These are phyloP conservation scores for Poecilus cupreus DNA, from an alignment of 2,888 invertebrate genomes.

Conservation along the genomic window DNA sequence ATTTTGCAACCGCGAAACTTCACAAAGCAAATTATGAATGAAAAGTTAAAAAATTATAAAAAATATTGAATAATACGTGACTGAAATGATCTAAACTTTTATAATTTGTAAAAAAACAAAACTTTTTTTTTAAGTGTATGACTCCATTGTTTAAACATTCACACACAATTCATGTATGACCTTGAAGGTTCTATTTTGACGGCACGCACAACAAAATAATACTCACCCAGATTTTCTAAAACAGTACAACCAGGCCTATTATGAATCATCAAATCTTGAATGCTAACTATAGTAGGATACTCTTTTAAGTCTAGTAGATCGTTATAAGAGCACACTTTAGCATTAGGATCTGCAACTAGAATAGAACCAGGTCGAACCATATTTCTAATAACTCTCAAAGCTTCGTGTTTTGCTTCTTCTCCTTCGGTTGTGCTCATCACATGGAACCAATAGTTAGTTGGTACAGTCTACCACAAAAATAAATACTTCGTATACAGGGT, in stretches of 20 bases:
- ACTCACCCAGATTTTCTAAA: slow-evolving; percentile 72
- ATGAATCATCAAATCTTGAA: slow-evolving; percentile 64
- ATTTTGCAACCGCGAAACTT: too few species aligned
- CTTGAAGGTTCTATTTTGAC: too few species aligned
- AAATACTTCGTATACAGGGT: not conserved
- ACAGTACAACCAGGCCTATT: slow-evolving; percentile 19
- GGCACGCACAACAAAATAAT: too few species aligned
- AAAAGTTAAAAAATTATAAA: too few species aligned
- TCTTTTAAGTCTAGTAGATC: slow-evolving; percentile 63
- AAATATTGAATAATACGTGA: too few species aligned
- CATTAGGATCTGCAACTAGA: slow-evolving; percentile 68
- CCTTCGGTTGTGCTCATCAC: slow-evolving; percentile 64
- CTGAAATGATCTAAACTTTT: too few species aligned
- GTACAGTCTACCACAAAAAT: slow-evolving; percentile 66
- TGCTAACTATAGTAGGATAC: slow-evolving; percentile 65
- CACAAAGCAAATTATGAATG: too few species aligned
- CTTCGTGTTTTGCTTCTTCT: slow-evolving; percentile 59
- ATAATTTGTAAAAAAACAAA: too few species aligned
- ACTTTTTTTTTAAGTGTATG: too few species aligned
- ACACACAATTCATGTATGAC: too few species aligned
- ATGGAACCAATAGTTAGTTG: slow-evolving; percentile 68
- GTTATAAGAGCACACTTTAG: slow-evolving; percentile 64
- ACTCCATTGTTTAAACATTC: too few species aligned
- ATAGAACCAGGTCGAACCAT: slow-evolving; percentile 70
- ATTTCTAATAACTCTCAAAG: slow-evolving; percentile 63